Base-by-base conservation (phyloP, 1,140 invertebrate genomes). In the Scaptomyza pallida region DNA sequence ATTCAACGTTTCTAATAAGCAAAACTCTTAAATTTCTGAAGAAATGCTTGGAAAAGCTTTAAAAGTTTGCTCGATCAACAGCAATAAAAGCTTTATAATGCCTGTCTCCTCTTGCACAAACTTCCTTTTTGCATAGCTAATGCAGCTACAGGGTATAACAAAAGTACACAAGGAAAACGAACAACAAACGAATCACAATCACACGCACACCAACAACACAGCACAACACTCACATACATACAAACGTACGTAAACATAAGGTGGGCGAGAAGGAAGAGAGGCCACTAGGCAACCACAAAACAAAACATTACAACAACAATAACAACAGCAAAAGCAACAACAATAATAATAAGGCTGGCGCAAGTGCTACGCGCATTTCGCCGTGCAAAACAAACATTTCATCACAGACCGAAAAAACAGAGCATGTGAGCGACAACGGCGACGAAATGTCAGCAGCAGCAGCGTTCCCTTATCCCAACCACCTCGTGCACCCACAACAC, bases 351-450 rank as follows among this genome's bases (percentile, higher is more conserved):
- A 59, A 35, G 33, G 40, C 48, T 54, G 76, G 33, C 33, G 80
- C 80, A 79, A 85, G 80, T 85, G 80, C 77, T 68, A 48, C 67
- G 55, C 74, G 80, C 78, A 88, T 86, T 86, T 86, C 83, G 82
- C 81, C 63, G 82, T 82, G 82, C 82, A 86, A 86, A 86, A 86
- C 82, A 86, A 86, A 86, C 82, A 86, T 86, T 86, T 86, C 82
- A 86, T 86, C 82, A 83, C 78, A 78, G 56, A 86, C 64, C n/a
- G n/a, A n/a, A 75, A 75, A 65, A 67, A 45, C 57, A 74, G 37
- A 62, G 50, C 70, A 74, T 60, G 56, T 57, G 55, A 57, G 55
- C 64, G 57, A 67, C 30, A 59, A 60, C 67, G 67, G 55, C 79
- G 62, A 83, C 75, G 65, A 85, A 85, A 81, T 86, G 82, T 88